A percentile compares a stretch with the other conserved stretches of the same genome.
phyloP scores from a whole-genome alignment of 2,113 vertebrate species.

The Corythornis madagascariensis region DNA sequence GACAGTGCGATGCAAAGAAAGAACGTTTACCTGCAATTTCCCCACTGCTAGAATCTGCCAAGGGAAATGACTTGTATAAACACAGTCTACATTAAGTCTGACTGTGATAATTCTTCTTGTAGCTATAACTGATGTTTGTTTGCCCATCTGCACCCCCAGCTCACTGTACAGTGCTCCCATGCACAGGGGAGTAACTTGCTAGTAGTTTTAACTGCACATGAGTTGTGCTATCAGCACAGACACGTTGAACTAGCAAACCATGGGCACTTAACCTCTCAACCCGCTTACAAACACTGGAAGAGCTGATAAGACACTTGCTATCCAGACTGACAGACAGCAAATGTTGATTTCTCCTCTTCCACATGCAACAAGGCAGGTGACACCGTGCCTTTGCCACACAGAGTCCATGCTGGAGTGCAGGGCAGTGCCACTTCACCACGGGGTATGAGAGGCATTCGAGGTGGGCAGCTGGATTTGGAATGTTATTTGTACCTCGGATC shows the following conservation, averaged over 20 bases:
- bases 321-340: constrained; percentile 27
- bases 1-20: not conserved
- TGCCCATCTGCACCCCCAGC: not conserved
- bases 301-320: constrained; percentile 31
- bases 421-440: not conserved
- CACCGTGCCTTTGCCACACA: not conserved
- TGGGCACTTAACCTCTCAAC: constrained; percentile 22
- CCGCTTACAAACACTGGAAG: not conserved
- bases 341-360: constrained; percentile 44
- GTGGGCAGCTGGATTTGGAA: not conserved
- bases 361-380: not conserved
- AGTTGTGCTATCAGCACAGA: constrained; percentile 18
- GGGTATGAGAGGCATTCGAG: not conserved
- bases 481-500: not conserved
- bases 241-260: not conserved
- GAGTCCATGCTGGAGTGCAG: not conserved
- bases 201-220: not conserved
- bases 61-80: not conserved
- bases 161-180: not conserved
- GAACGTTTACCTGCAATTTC: not conserved
- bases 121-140: not conserved
- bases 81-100: not conserved
- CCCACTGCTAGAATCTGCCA: not conserved
- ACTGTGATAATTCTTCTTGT: not conserved
- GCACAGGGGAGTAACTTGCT: not conserved